Evolutionary conservation across 1,140 invertebrate species (phyloP), one percentile per base, ranked within the genome.

Genomic region (Batillaria attramentaria): DNA sequence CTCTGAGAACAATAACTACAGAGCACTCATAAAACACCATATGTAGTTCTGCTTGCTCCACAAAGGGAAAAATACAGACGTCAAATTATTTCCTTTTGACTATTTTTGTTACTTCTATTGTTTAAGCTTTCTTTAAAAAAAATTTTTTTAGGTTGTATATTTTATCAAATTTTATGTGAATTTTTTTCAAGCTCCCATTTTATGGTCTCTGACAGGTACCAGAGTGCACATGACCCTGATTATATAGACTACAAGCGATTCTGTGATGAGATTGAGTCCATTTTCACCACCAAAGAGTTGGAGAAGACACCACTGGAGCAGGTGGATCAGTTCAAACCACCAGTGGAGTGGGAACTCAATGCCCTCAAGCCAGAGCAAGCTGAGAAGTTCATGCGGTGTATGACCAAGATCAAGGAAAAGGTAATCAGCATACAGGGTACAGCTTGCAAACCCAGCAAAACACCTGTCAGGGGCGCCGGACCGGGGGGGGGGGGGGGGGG

Each of bases 241-340:
- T 87, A 86, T 79, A 87, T 91, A 6, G 87, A 91, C 28, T 91
- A 90, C 78, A 79, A 88, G 37, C 81, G 81, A 20, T 91, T 91
- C 83, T 89, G 84, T 77, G 86, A 90, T 78, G 90, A 91, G 75
- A 83, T 91, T 69, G 90, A 91, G 77, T 87, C 87, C 20, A 85
- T 90, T n/a, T 91, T 91, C 80, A 90, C 90, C n/a, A 85, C 80
- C 41, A 89, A 90, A 57, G 76, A 90, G 54, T 77, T 91, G 33
- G 91, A 91, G 78, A 91, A 91, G 77, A 83, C 80, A 68, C 91
- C 91, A 42, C 81, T 90, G 33, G 80, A 88, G 33, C 81, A 89
- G 24, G 84, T 88, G 3, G 72, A 83, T 43, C 87, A 87, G 68
- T 90, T 89, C 79, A 85, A 86, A 70, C 85, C 87, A 24, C 84